Conservation (phyloP, 2,113 vertebrate genomes). For the Coturnix japonica region DNA sequence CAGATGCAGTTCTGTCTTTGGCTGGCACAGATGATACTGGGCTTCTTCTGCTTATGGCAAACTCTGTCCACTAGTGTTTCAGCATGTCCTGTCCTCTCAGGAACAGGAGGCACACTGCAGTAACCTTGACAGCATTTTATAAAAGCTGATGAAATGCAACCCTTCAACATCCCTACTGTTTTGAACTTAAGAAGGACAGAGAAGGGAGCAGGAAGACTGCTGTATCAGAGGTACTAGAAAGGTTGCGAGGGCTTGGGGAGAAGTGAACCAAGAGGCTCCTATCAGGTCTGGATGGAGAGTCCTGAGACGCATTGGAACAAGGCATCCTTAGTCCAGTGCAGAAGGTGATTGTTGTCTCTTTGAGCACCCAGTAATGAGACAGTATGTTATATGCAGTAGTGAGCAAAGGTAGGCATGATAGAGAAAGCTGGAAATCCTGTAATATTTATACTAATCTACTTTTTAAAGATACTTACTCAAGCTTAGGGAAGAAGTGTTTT, state of each 20-base stretch:
- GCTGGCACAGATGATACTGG: accelerated
- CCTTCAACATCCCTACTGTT: background rate
- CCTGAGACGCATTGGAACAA: accelerated
- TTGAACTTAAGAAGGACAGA: background rate
- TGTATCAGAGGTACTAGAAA: background rate
- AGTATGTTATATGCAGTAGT: background rate
- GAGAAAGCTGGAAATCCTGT: background rate
- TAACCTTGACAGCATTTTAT: accelerated
- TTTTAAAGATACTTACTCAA: background rate
- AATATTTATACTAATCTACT: background rate
- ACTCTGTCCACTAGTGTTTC: accelerated
- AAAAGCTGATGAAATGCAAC: background rate
- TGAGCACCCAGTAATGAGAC: accelerated
- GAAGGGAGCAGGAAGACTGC: accelerated
- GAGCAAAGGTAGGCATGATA: background rate
- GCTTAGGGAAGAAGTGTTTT: background rate
- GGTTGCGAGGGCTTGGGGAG: accelerated
- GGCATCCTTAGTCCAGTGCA: background rate
- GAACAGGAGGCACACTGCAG: accelerated
- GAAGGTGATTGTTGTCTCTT: background rate
- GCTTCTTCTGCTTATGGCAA: accelerated
- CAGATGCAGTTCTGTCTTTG: background rate
- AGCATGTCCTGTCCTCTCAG: background rate
- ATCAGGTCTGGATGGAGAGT: accelerated
- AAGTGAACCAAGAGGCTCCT: background rate